phyloP scores from a whole-genome alignment of 2,113 vertebrate genomes.

The Paedocypris sp. region DNA sequence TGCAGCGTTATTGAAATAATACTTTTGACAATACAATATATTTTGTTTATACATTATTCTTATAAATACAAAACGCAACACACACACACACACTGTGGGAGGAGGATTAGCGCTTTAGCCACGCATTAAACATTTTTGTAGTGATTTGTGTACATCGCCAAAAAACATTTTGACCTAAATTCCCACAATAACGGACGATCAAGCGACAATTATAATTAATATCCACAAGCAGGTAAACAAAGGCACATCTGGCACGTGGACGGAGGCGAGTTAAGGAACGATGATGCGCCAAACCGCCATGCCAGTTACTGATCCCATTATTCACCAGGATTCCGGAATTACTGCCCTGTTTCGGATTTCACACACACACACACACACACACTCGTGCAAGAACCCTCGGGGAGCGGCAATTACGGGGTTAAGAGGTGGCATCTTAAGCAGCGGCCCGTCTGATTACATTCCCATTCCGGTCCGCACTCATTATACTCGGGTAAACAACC shows the following conservation, averaged over 20 bases:
- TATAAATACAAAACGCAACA: no score
- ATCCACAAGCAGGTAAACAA: no score
- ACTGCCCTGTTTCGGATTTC: background rate
- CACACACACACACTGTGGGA: no score
- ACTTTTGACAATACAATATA: no score
- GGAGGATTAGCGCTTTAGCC: no score
- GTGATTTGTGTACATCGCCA: no score
- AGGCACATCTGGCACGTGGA: slow-evolving; percentile 3
- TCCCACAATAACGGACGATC: no score
- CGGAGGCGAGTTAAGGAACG: slow-evolving; percentile 13
- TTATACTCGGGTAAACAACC: slow-evolving; percentile 48
- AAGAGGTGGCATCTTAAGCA: slow-evolving; percentile 41
- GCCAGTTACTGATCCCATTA: slow-evolving; percentile 24
- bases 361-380: slow-evolving; percentile 2
- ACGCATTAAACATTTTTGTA: no score
- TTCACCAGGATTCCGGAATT: slow-evolving; percentile 14
- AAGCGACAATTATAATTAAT: no score
- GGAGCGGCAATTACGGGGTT: slow-evolving; percentile 44
- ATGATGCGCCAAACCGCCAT: slow-evolving; percentile 16
- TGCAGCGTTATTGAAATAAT: no score
- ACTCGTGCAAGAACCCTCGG: slow-evolving; percentile 4
- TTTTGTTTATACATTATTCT: no score
- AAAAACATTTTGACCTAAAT: no score
- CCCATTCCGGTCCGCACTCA: slow-evolving; percentile 41
- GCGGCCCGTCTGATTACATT: slow-evolving; percentile 31